These are phyloP conservation scores for Pandemis corylana DNA, from an alignment of 2,888 invertebrate species.

Conservation along the genomic window DNA sequence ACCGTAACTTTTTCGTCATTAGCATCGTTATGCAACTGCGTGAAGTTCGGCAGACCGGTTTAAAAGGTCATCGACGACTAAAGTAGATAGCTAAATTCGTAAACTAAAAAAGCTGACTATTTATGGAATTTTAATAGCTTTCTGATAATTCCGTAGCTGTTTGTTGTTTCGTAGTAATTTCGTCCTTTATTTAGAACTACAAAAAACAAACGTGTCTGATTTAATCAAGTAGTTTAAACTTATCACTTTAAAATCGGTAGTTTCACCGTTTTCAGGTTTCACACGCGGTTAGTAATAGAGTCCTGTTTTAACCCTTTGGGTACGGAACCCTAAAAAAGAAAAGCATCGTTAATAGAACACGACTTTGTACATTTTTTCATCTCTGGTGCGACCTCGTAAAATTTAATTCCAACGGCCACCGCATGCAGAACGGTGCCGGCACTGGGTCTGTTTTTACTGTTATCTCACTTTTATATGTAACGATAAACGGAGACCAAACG, in stretches of 20 bases:
- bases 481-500: constrained; percentile 6
- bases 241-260: too few species aligned
- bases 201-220: neutral
- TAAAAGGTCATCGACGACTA: constrained; percentile 7
- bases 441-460: constrained; percentile 1
- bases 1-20: neutral
- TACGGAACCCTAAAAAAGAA: neutral
- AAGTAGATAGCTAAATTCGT: constrained; percentile 1
- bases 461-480: constrained; percentile 6
- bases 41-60: constrained; percentile 6
- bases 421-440: neutral
- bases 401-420: neutral
- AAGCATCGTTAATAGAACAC: neutral
- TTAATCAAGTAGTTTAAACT: neutral
- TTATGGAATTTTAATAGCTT: neutral
- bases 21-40: neutral
- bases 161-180: neutral
- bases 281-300: too few species aligned
- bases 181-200: neutral
- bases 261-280: too few species aligned
- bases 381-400: neutral
- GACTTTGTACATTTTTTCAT: constrained; percentile 4
- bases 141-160: neutral
- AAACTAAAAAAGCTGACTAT: neutral
- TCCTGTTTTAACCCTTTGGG: too few species aligned